Evolutionary conservation across 2,113 vertebrate genomes (phyloP), one percentile per base, ranked within the genome.

Genomic region (Lycaon pictus): DNA sequence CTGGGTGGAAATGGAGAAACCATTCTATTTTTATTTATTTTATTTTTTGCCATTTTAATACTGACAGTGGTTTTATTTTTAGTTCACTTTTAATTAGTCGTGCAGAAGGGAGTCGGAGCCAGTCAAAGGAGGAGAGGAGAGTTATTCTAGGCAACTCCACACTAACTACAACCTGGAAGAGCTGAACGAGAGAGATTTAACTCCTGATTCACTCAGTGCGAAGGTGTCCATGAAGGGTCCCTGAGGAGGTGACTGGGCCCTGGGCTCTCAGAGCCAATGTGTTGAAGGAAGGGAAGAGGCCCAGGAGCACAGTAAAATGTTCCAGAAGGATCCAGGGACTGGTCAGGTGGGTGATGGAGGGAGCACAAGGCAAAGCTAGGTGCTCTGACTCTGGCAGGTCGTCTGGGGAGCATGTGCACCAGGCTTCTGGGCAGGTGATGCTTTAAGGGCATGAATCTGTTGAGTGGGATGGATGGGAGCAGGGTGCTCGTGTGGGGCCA

Each of bases 21-120:
- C 55, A 23, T 79, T 71, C 93, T 97, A 89, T 95, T 98, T 96
- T 97, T 93, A 95, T 93, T 94, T 72, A 67, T 74, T 89, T 90
- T 90, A 79, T 84, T 88, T 96, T 96, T 82, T 81, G 25, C 37
- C 77, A 69, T 53, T 89, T 91, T 93, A 95, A 96, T 86, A 74
- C 63, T 88, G 80, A 80, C 55, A 55, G 53, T 23, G 60, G 35
- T 65, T 95, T 97, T 93, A 97, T 96, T 97, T 97, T 97, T 87
- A 94, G 91, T 79, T 85, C 88, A 60, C 32, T 86, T 94, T 96
- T 86, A 96, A 85, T 96, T 79, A 79, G 62, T 27, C 17, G 11
- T 74, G 35, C 71, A 86, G 93, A 91, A 94, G 74, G 37, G 37
- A 74, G 3, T 20, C 51, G 27, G 60, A 89, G 58, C 48, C 25